phyloP scores from a whole-genome alignment of 2,888 invertebrate genomes.

The Heliconius aoede region DNA sequence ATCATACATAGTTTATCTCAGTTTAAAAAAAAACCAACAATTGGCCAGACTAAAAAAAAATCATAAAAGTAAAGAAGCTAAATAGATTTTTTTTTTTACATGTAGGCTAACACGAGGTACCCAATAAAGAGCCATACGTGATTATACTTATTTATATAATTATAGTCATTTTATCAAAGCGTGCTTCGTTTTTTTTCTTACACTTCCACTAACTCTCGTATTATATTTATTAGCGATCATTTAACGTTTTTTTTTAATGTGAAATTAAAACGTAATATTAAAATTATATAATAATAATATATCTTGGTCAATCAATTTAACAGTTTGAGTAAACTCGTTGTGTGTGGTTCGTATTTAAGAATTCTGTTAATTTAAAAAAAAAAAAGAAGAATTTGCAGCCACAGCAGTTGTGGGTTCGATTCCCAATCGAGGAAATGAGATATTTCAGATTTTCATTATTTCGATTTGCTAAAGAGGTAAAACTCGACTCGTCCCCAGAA shows the following conservation, averaged over 20 bases:
- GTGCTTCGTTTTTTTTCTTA: not conserved
- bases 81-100: not conserved
- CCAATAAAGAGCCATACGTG: not conserved
- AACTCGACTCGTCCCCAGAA: too few species aligned
- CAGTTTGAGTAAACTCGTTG: too few species aligned
- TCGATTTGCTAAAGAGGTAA: too few species aligned
- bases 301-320: not conserved
- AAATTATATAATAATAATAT: too few species aligned
- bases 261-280: not conserved
- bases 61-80: not conserved
- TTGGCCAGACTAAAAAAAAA: not conserved
- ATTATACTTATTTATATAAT: conserved; percentile 21
- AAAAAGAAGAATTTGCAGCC: too few species aligned
- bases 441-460: too few species aligned
- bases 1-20: too few species aligned
- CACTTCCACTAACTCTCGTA: not conserved
- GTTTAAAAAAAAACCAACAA: not conserved
- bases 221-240: not conserved
- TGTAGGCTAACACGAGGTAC: not conserved
- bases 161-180: not conserved
- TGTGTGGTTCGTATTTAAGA: too few species aligned
- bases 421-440: too few species aligned
- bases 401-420: too few species aligned
- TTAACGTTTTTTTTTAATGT: not conserved
- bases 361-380: too few species aligned